Conservation (phyloP, 2,888 invertebrate species). For the Furcula furcula region DNA sequence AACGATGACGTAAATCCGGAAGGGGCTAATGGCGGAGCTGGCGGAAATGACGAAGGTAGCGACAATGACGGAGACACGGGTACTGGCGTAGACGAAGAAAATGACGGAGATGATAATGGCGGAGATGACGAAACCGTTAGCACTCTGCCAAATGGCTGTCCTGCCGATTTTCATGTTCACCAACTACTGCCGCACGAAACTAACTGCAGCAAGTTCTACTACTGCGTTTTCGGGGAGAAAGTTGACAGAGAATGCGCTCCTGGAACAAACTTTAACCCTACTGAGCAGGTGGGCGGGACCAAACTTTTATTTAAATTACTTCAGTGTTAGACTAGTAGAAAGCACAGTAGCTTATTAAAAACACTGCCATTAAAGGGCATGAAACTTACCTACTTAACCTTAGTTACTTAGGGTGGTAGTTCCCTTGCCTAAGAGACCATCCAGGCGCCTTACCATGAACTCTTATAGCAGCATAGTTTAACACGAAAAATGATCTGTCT, state of each 20-base stretch:
- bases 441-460: no score
- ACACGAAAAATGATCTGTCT: no score
- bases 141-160: constrained; percentile 1
- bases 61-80: neutral
- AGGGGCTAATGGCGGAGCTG: neutral
- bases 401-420: no score
- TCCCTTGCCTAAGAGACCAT: no score
- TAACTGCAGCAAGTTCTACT: neutral
- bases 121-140: neutral
- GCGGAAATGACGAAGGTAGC: neutral
- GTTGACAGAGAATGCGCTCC: neutral
- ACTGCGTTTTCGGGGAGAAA: constrained; percentile 1
- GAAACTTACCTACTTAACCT: no score
- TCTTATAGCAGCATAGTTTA: no score
- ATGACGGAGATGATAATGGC: no score
- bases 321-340: no score
- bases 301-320: no score
- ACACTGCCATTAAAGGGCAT: no score
- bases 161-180: neutral
- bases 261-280: neutral
- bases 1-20: neutral
- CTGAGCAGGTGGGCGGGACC: neutral
- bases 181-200: constrained; percentile 2
- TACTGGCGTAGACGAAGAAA: neutral
- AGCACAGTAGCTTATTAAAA: no score